Base-by-base conservation (phyloP, 2,888 invertebrate genomes). In the Masnerella sp. region DNA sequence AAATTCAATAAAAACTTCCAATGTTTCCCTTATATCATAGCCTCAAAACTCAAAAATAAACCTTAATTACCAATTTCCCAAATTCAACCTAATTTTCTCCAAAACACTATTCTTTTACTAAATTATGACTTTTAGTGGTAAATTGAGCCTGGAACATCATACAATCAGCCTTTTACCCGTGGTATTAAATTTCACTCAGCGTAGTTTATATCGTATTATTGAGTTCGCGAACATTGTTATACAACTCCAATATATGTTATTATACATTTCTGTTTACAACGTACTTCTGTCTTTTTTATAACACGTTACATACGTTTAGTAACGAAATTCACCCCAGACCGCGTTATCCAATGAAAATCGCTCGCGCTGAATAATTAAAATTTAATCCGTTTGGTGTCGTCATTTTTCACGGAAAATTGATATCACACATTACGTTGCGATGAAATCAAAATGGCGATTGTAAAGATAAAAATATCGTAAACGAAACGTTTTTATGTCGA, bases 111-210 rank as follows among this genome's bases (percentile, higher is more conserved):
- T 42, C 20, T n/a, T 42, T 22, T 9, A 9, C 2, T 42, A 18
- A 20, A 20, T 42, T 42, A 42, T 42, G 20, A 42, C 20, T 42
- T 42, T 22, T 20, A 20, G 20, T 2, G 12, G 42, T 20, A 18
- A 20, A 42, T 42, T 22, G 70, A 56, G 49, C 51, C 43, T 58
- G 49, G 47, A 62, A 49, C 56, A 54, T 20, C 15, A 28, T 30
- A 38, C 45, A 69, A 69, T 59, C 61, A 52, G 32, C 43, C 30
- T 62, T 70, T 56, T 49, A 49, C 42, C 25, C 28, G 4, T 36
- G 34, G 40, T 47, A 42, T 62, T 70, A 62, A 70, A 56, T 62
- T 62, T 56, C 70, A 68, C 62, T 70, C 49, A 18, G 36, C 5
- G 36, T 32, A 54, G 47, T 70, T 56, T 54, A 62, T 62, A 56